A percentile compares a stretch with the other conserved stretches of the same genome.
phyloP scores from a whole-genome alignment of 2,888 invertebrate genomes.

The Chaetogeoica ovagalla region DNA sequence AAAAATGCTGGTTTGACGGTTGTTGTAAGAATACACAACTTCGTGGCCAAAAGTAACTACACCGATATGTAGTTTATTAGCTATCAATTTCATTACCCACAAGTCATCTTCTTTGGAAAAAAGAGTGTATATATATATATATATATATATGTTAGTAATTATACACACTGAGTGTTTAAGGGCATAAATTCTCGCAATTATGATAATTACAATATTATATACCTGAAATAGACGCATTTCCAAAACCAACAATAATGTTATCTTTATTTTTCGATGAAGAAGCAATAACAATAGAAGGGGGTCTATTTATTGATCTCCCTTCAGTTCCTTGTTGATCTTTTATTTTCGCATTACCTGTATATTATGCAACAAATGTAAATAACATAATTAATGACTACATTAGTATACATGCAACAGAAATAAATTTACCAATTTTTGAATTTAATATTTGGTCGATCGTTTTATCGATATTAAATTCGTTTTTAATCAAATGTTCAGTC shows the following conservation, averaged over 20 bases:
- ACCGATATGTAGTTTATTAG: no score
- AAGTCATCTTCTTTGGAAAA: no score
- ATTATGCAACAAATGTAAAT: background rate
- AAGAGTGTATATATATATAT: no score
- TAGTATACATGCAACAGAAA: background rate
- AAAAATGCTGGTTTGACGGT: no score
- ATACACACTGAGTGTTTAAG: no score
- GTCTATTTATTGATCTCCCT: slow-evolving; percentile 1
- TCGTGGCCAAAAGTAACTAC: no score
- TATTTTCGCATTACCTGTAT: slow-evolving; percentile 18
- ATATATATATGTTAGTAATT: no score
- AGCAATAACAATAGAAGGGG: slow-evolving; percentile 42
- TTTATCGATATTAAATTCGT: slow-evolving; percentile 73
- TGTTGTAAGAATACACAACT: no score
- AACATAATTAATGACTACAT: background rate
- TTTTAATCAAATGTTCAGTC: slow-evolving; percentile 71
- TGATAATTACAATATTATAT: slow-evolving; percentile 7
- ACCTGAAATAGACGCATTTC: slow-evolving; percentile 43
- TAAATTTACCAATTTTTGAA: slow-evolving; percentile 43
- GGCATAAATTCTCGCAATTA: background rate
- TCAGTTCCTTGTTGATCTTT: slow-evolving; percentile 19
- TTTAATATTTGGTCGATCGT: slow-evolving; percentile 74
- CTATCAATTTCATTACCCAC: no score
- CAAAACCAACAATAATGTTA: slow-evolving; percentile 43
- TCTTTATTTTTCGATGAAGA: slow-evolving; percentile 50